Base-by-base conservation (phyloP, 2,113 vertebrate genomes). In the Pseudopodoces humilis region DNA sequence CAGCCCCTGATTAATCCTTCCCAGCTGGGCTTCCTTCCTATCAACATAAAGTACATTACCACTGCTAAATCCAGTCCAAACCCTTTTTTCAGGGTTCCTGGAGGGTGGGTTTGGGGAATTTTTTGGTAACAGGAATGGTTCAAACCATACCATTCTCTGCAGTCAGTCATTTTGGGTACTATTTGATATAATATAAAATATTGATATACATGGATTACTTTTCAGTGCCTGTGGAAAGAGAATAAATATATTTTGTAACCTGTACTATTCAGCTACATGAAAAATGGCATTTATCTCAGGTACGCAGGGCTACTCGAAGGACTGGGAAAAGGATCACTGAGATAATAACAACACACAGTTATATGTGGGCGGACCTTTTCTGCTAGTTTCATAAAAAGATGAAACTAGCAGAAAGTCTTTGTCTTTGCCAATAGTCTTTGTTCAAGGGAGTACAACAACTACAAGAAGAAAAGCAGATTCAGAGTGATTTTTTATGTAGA, bases 71-170 rank as follows among this genome's bases (percentile, higher is more conserved):
- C 4, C 22, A 41, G 15, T 12, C 33, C 52, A 63, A 83, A 69
- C 14, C 4, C 2, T 30, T 69, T 81, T 50, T 33, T 58, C 21
- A 60, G 22, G 11, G 11, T 15, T 58, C 46, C 39, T 27, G 7
- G 4, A 4, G 5, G 1, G 2, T 62, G 22, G 1, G 6, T 49
- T 37, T 62, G 9, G 22, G 5, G 15, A 33, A 17, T 35, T 19
- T 58, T 93, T 49, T 64, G 10, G 19, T n/a, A 43, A 60, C 27
- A 44, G 10, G 47, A 64, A 37, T 56, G 84, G 47, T 33, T 55
- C 16, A 72, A 80, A 37, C 3, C 5, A 17, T 71, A n/a, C 18
- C 4, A 44, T 62, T 70, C 10, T 52, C 35, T 79, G 21, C 13
- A 50, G 11, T 33, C 11, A 5, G 8, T 22, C 6, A 43, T 76